Percentiles rank a stretch among this genome's conserved stretches.
These are phyloP conservation scores for Liasis olivaceus DNA, from an alignment of 2,797 vertebrate species.

Conservation along the genomic window DNA sequence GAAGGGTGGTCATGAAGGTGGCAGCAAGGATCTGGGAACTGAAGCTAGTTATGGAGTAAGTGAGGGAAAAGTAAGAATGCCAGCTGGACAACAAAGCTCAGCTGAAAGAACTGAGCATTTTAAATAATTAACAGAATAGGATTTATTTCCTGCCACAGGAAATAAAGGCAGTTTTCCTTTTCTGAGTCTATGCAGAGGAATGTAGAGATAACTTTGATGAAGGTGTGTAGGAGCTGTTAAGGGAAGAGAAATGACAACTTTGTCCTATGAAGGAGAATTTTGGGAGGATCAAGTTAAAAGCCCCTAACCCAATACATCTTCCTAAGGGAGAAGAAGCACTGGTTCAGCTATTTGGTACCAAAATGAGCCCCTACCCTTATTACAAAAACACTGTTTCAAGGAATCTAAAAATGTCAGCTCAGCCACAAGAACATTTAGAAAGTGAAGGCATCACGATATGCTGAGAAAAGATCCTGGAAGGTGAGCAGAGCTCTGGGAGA, in stretches of 20 bases:
- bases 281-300: background rate
- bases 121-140: background rate
- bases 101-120: slow-evolving; percentile 1
- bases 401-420: background rate
- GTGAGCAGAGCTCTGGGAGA: background rate
- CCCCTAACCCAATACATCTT: background rate
- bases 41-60: background rate
- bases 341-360: background rate
- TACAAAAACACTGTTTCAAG: background rate
- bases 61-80: background rate
- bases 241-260: background rate
- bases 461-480: background rate
- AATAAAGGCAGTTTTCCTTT: background rate
- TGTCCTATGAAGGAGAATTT: background rate
- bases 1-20: background rate
- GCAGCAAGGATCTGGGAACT: background rate
- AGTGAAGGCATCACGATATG: background rate
- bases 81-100: background rate
- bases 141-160: background rate
- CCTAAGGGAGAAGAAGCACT: background rate
- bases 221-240: background rate
- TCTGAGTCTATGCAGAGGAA: background rate
- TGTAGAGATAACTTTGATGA: background rate
- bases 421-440: background rate
- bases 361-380: background rate